Base-by-base conservation (phyloP, 2,888 invertebrate species). In the Tolmerus cingulatus region DNA sequence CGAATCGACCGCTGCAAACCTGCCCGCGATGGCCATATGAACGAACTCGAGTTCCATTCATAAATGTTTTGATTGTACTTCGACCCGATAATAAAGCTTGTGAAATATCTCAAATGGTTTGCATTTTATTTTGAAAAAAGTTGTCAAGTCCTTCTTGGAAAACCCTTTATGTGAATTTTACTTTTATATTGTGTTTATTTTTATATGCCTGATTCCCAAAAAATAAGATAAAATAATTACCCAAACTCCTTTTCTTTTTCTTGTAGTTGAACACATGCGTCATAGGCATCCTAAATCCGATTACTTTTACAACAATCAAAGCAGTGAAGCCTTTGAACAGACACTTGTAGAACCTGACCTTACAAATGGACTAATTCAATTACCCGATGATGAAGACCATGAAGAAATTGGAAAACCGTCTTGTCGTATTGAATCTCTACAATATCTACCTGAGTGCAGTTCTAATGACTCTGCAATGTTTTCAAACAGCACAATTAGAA, bases 331-430 rank as follows among this genome's bases (percentile, higher is more conserved):
- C 57, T 78, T 82, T 74, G 92, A 92, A 79, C 92, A 92, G 88
- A 92, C 92, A 0, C 90, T 92, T 2, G 92, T 92, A n/a, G 92
- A 92, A 78, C 92, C 92, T 3, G 92, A 92, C 85, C 90, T 92
- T 2, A 91, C 92, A n/a, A 92, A 92, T 76, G 92, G 92, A 0
- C 89, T 92, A 0, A 92, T 92, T 87, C 92, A 91, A 14, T 89
- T 92, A 87, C 92, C 92, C 78, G 92, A 92, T 89, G 91, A 92
- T 78, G 92, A 92, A 89, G 91, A 92, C 86, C 92, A 92, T 81
- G 92, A 92, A 90, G 82, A 92, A 92, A 51, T 51, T n/a, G 51
- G n/a, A 51, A 51, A 51, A 51, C n/a, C n/a, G 8, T 51, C 51
- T 14, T 76, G 37, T 37, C 30, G 14, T 23, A 23, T 27, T 9